A percentile compares a stretch with the other conserved stretches of the same genome.
Evolutionary conservation across 2,113 vertebrate genomes (phyloP).

Genomic region (Lophius piscatorius): DNA sequence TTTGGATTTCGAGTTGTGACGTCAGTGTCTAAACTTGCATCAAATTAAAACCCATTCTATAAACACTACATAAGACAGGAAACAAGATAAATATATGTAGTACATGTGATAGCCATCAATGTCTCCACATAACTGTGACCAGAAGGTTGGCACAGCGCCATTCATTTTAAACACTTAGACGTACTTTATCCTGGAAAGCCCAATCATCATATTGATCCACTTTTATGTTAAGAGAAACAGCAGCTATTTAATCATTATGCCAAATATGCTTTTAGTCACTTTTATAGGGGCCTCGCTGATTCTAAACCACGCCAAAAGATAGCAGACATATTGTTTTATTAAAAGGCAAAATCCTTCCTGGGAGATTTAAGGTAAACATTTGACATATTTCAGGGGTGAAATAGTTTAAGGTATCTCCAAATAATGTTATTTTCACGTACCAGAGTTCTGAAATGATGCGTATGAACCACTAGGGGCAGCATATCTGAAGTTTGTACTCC

Average conservation of each 20-base stretch:
- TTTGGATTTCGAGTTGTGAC: slow-evolving; percentile 30
- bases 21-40: slow-evolving; percentile 70
- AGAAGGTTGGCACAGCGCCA: slow-evolving; percentile 75
- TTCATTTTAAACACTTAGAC: slow-evolving; percentile 72
- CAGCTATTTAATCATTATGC: slow-evolving; percentile 74
- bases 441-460: too few relatives aligned
- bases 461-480: too few relatives aligned
- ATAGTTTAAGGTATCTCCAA: too few relatives aligned
- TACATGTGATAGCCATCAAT: slow-evolving; percentile 80
- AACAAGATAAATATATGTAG: slow-evolving; percentile 76
- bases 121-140: slow-evolving; percentile 75
- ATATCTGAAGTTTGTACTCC: too few relatives aligned
- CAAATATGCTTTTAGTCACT: slow-evolving; percentile 84
- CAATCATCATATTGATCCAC: slow-evolving; percentile 71
- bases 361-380: too few relatives aligned
- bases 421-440: too few relatives aligned
- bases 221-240: slow-evolving; percentile 68
- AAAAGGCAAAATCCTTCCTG: too few relatives aligned
- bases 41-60: slow-evolving; percentile 78
- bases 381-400: too few relatives aligned
- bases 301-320: slow-evolving; percentile 18
- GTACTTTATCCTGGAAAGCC: slow-evolving; percentile 36
- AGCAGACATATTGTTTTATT: slow-evolving; percentile 16
- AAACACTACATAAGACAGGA: slow-evolving; percentile 78
- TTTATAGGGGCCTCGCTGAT: slow-evolving; percentile 19